Evolutionary conservation across 2,888 invertebrate species (phyloP).

Genomic region (Brachycybe producta): DNA sequence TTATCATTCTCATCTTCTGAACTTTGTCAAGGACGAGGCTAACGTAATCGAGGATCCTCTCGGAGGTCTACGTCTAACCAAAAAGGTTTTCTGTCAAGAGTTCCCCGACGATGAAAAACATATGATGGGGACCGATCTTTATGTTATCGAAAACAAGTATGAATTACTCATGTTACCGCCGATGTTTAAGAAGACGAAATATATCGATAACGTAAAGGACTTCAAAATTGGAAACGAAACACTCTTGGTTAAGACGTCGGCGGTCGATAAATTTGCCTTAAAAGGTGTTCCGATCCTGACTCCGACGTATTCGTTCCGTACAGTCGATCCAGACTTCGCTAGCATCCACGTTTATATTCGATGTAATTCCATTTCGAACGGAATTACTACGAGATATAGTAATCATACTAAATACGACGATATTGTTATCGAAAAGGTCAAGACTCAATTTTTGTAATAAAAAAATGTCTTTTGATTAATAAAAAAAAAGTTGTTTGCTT

Average conservation of each 20-base stretch:
- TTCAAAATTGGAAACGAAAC: neutral
- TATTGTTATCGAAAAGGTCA: no score
- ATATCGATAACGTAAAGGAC: neutral
- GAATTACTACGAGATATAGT: no score
- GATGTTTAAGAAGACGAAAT: slow-evolving; percentile 7
- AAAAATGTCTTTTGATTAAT: no score
- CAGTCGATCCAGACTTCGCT: slow-evolving; percentile 1
- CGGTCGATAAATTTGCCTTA: neutral
- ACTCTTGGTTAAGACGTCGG: neutral
- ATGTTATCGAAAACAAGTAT: no score
- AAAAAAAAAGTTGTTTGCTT: no score
- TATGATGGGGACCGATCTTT: neutral
- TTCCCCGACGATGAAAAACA: neutral
- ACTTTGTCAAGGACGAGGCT: slow-evolving; percentile 14
- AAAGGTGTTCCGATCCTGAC: neutral
- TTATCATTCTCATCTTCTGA: slow-evolving; percentile 7
- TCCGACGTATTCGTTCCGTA: neutral
- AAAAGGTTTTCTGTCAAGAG: slow-evolving; percentile 13
- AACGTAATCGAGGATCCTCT: neutral
- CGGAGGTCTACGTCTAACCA: slow-evolving; percentile 2
- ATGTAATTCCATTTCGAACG: neutral
- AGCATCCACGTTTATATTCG: neutral
- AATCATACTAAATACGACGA: no score
- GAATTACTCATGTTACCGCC: no score
- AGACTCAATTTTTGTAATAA: no score